Evolutionary conservation across 2,797 vertebrate species (phyloP).

Genomic region (Tinamus major): DNA sequence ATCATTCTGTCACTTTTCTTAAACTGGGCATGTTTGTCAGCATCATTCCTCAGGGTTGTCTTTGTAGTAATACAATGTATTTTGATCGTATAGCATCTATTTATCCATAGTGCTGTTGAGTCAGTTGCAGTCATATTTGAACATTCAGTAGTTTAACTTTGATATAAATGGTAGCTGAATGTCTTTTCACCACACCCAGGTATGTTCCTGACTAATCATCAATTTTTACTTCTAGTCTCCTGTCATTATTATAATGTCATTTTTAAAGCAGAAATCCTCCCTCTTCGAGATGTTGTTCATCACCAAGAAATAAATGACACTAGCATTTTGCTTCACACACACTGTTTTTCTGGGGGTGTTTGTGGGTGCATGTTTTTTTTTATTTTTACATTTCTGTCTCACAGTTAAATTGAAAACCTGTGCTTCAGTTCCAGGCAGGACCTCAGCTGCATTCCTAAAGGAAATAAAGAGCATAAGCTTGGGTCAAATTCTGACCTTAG

Average conservation of each 20-base stretch:
- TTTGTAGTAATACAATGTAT: constrained; percentile 23
- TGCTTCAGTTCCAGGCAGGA: not conserved
- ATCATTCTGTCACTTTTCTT: not conserved
- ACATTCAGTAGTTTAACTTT: constrained; percentile 55
- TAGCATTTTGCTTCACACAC: not conserved
- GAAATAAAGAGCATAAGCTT: not conserved
- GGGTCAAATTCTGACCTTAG: not conserved
- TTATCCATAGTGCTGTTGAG: constrained; percentile 35
- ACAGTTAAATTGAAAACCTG: not conserved
- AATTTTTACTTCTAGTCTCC: not conserved
- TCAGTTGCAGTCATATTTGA: constrained; percentile 28
- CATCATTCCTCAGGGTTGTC: not conserved
- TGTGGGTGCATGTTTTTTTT: not conserved
- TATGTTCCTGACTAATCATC: not conserved
- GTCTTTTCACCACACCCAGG: constrained; percentile 34
- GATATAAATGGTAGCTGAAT: constrained; percentile 17
- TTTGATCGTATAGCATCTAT: constrained; percentile 29
- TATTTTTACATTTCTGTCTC: constrained; percentile 8
- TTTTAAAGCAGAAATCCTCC: constrained; percentile 9
- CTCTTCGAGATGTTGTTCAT: not conserved
- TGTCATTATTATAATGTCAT: constrained; percentile 17
- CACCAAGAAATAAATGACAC: constrained; percentile 6
- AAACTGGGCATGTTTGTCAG: constrained; percentile 11
- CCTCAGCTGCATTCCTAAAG: not conserved
- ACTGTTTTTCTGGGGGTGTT: not conserved